Conservation (phyloP, 2,797 vertebrate species). For the Channallabes apus region DNA sequence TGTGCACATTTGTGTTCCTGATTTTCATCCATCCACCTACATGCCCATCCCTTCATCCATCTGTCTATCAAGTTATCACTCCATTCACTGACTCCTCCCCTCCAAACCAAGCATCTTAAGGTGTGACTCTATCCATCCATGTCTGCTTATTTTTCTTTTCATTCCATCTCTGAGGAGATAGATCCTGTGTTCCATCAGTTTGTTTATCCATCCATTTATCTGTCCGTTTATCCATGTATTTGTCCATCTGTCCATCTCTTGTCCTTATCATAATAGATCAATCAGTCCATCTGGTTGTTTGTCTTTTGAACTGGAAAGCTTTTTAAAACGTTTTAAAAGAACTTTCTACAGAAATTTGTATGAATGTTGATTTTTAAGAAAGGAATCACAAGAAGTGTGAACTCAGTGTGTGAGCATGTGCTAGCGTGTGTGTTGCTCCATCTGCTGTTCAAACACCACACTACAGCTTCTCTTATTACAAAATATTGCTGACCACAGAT, state of each 20-base stretch:
- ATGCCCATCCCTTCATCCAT: neutral
- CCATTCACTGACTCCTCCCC: neutral
- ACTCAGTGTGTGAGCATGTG: neutral
- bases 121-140: neutral
- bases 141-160: neutral
- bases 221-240: neutral
- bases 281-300: neutral
- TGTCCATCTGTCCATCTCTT: neutral
- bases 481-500: conserved; percentile 34
- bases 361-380: neutral
- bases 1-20: too few species aligned
- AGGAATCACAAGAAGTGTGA: neutral
- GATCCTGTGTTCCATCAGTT: neutral
- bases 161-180: neutral
- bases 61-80: neutral
- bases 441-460: conserved; percentile 40
- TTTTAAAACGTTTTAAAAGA: neutral
- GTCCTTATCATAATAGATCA: neutral
- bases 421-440: conserved; percentile 35
- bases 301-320: neutral
- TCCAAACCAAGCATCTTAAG: neutral
- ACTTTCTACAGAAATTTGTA: neutral
- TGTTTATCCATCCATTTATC: neutral
- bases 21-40: too few species aligned
- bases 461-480: neutral